Conservation (phyloP, 2,888 invertebrate genomes). For the Frankliniella fusca region DNA sequence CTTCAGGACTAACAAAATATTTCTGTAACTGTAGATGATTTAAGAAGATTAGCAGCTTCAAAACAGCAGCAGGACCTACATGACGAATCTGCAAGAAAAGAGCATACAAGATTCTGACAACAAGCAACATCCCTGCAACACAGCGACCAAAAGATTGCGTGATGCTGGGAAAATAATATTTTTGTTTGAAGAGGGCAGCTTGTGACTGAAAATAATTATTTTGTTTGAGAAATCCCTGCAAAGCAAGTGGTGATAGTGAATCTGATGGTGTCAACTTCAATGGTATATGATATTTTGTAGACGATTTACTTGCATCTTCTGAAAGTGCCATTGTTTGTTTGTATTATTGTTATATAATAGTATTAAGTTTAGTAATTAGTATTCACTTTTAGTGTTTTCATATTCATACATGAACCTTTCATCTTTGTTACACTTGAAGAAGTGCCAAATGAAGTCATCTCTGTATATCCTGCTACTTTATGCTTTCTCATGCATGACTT, state of each 20-base stretch:
- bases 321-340: not conserved
- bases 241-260: conserved; percentile 2
- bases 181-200: not conserved
- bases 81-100: not conserved
- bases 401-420: no score
- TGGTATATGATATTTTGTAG: conserved; percentile 11
- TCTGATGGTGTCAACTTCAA: conserved; percentile 29
- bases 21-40: not conserved
- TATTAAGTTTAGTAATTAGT: no score
- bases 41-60: not conserved
- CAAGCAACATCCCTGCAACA: not conserved
- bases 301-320: not conserved
- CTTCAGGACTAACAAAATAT: not conserved
- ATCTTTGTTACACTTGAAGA: no score
- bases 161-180: not conserved
- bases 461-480: no score
- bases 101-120: conserved; percentile 2
- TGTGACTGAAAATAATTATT: not conserved
- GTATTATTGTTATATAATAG: no score
- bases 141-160: not conserved
- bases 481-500: no score
- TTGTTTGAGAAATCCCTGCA: not conserved
- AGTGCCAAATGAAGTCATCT: no score
- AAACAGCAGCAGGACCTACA: not conserved
- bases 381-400: no score